A percentile compares a stretch with the other conserved stretches of the same genome.
Conservation (phyloP, 2,113 vertebrate species). For the Morone chrysops region DNA sequence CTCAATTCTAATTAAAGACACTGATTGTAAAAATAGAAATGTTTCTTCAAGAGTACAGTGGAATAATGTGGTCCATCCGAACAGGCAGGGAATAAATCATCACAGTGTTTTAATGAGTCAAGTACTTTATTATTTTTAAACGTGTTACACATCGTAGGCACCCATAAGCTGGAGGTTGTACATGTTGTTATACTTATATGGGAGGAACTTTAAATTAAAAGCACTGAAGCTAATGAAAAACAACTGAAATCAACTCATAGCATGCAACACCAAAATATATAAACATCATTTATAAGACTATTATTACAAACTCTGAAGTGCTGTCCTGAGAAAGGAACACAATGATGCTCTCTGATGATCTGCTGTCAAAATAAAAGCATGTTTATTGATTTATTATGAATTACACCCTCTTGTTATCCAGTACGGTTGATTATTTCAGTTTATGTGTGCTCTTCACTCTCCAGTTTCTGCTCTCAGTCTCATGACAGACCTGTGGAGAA, state of each 20-base stretch:
- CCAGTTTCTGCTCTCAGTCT: constrained; percentile 35
- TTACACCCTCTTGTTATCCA: constrained; percentile 21
- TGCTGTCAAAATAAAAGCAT: constrained; percentile 40
- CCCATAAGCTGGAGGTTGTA: neutral
- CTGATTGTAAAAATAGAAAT: constrained; percentile 38
- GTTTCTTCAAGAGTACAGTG: constrained; percentile 9
- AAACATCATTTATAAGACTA: constrained; percentile 74
- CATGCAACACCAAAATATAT: constrained; percentile 58
- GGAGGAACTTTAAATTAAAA: constrained; percentile 42
- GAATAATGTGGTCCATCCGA: neutral
- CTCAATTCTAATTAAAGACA: constrained; percentile 26
- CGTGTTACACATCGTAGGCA: constrained; percentile 19
- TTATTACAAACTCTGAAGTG: constrained; percentile 53
- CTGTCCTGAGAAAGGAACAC: constrained; percentile 35
- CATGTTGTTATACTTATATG: neutral
- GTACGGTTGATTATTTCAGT: constrained; percentile 1
- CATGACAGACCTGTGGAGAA: constrained; percentile 76
- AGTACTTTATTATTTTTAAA: constrained; percentile 72
- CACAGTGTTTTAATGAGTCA: constrained; percentile 15
- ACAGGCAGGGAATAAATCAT: neutral
- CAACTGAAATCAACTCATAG: constrained; percentile 46
- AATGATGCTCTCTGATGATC: constrained; percentile 12
- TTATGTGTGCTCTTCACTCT: constrained; percentile 9
- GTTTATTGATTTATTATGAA: constrained; percentile 56
- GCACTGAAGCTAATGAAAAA: constrained; percentile 27